Conservation (phyloP, 2,113 vertebrate species). For the Cavia porcellus region DNA sequence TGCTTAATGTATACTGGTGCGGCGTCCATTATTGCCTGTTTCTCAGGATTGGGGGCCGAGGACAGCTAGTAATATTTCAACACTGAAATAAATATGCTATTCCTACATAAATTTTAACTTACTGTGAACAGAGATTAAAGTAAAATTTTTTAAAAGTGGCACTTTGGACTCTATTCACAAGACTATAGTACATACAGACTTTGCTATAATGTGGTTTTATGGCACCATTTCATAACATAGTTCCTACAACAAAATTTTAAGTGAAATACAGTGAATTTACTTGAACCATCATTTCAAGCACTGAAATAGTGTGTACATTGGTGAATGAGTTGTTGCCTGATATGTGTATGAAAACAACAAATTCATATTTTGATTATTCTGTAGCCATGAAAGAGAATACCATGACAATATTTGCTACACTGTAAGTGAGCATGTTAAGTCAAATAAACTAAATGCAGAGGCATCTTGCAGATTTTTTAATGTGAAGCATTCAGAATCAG, state of each 20-base stretch:
- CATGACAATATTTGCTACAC: not conserved
- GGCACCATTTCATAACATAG: not conserved
- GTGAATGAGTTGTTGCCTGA: not conserved
- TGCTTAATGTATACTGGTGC: too few relatives aligned
- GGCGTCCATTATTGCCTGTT: too few relatives aligned
- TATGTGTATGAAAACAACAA: not conserved
- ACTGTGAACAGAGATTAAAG: not conserved
- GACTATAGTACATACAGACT: not conserved
- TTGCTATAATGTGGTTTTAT: not conserved
- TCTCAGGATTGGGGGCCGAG: too few relatives aligned
- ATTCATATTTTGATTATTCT: not conserved
- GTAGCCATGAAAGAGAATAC: not conserved
- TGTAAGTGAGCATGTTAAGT: not conserved
- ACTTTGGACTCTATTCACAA: not conserved
- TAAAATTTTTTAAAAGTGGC: not conserved
- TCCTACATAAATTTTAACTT: not conserved
- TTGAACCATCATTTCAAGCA: not conserved
- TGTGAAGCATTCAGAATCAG: not conserved
- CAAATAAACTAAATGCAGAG: not conserved
- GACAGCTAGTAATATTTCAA: not conserved
- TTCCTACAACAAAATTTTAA: not conserved
- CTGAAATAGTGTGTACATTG: not conserved
- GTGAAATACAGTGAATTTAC: not conserved
- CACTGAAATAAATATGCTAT: not conserved
- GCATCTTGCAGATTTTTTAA: not conserved